Evolutionary conservation across 2,888 invertebrate genomes (phyloP), one percentile per base, ranked within the genome.

Genomic region (Meiosimyza platycephala): DNA sequence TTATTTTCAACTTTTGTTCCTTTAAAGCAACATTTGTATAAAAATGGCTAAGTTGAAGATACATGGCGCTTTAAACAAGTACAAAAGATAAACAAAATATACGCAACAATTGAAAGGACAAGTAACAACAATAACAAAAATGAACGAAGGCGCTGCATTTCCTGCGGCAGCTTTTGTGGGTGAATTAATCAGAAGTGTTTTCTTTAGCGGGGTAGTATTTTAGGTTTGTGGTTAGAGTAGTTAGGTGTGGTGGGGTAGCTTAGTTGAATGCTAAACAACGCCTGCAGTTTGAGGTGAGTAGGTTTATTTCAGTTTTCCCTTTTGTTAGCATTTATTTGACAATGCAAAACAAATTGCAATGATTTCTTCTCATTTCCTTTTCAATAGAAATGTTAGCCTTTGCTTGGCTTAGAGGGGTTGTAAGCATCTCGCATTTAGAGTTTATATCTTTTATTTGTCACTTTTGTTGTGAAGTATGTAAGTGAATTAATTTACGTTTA

Each of bases 401-500:
- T 1, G 40, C 40, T 40, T 40, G 1, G 40, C 4, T 1, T 40
- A 9, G 40, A 9, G 40, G n/a, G 13, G 57, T 18, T 57, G 28
- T 57, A 22, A 57, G 12, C 18, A 57, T 6, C 57, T 4, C n/a
- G 13, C 18, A 22, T 28, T 18, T 18, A 11, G n/a, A 12, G 28
- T 22, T 60, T 7, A 33, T 28, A 13, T 13, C 33, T 7, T 60
- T 33, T 18, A 16, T 18, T 48, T 67, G 48, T 47, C 60, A 33
- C 28, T 69, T 33, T 60, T 69, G 60, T 60, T 59, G 12, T 16
- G 15, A 59, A 69, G 68, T 54, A 69, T 59, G 59, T 69, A 69
- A 69, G 60, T 69, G 60, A 60, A 59, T 69, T 69, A 69, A 48
- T 69, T 69, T 59, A 28, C 15, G 16, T 28, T 69, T 47, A 69